Base-by-base conservation (phyloP, 2,888 invertebrate species). In the Geophilus truncorum region DNA sequence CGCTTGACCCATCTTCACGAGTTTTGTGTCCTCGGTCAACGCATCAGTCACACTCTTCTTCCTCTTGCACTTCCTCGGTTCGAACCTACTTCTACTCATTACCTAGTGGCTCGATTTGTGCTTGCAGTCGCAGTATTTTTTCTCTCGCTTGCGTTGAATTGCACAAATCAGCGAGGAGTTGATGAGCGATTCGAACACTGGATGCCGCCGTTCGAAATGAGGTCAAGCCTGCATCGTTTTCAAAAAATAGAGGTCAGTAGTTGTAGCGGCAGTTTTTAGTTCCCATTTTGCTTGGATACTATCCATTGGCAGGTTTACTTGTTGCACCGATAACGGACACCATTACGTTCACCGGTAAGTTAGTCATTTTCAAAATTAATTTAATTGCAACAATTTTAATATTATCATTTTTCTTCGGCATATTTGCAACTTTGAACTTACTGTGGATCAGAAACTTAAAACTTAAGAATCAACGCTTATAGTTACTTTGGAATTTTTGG, bases 221-320 rank as follows among this genome's bases (percentile, higher is more conserved):
- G 77, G 77, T 77, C 77, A 77, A 77, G 7, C 18, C 36, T 36
- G 79, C 62, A 57, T 51, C 79, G 21, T 79, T 57, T 79, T 79
- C 57, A 79, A 79, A 32, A 57, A 79, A 79, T 79, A 62, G 79
- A 79, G 79, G 79, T 79, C 79, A 79, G 57, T 40, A 62, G 79
- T 79, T 79, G 57, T 30, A 70, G 25, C 70, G 28, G 25, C 28
- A 70, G 70, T 28, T 70, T 70, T n/a, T 28, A 70, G 70, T 25
- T 70, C 70, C 28, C 70, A 70, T 70, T 70, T 70, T 45, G 12
- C n/a, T 32, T 51, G 51, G 51, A 51, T 51, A 70, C 28, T 70
- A 70, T 70, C 70, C 70, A 70, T 70, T 70, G 70, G 70, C 70
- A 70, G 70, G 70, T 70, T 3, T 70, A 28, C 70, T 28, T 70